Base-by-base conservation (phyloP, 2,797 vertebrate species). In the Argyrosomus regius region DNA sequence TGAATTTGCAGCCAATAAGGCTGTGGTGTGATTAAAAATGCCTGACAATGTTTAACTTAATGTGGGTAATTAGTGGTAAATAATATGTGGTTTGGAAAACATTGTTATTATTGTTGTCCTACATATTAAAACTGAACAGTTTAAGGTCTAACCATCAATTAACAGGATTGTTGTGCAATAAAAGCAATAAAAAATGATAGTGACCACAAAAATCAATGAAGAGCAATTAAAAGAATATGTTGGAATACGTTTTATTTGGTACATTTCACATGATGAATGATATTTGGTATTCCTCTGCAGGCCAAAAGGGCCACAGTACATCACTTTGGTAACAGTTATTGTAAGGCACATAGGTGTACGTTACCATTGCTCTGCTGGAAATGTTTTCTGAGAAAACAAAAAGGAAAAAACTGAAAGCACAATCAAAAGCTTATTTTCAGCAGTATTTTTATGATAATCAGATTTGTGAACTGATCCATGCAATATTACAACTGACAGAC, bases 401-500 rank as follows among this genome's bases (percentile, higher is more conserved):
- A 53, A 49, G 77, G 28, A 61, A 70, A 39, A 75, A 80, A 70
- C 81, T 84, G 63, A 64, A 81, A 76, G 83, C 75, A 88, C 74
- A 86, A 86, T 74, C 78, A 87, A 80, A 91, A 86, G 74, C 78
- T 61, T 87, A 85, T 92, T 91, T 91, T 89, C 87, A 88, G 91
- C 82, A 82, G 71, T 85, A 79, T 83, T 89, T 77, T 87, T 83
- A 88, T 83, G 84, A 91, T 91, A 91, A 93, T 92, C 90, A 88
- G 81, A 88, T 91, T 86, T 92, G 88, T 86, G 88, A 93, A 91
- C 81, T 90, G 89, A 93, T 93, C 90, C 92, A 88, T 92, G 90
- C 87, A 90, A 85, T 89, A 88, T 84, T 85, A 91, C 77, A 86
- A 83, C 66, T 82, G 86, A 87, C 86, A 88, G 46, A 87, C 77